Base-by-base conservation (phyloP, 2,797 vertebrate species). In the Capromys pilorides region DNA sequence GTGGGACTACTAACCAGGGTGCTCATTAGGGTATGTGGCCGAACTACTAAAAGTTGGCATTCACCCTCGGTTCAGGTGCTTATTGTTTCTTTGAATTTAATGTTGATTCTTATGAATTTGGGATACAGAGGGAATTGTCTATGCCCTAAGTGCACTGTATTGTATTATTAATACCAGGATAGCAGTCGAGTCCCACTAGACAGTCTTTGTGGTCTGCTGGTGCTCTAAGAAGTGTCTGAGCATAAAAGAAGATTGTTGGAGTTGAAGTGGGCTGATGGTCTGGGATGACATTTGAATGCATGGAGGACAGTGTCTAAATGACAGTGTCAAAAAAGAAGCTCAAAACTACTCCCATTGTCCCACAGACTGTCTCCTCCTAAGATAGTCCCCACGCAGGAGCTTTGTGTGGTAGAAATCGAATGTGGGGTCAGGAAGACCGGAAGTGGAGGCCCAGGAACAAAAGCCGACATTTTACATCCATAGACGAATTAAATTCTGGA, bases 91-190 rank as follows among this genome's bases (percentile, higher is more conserved):
- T 97, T 96, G 95, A 71, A 81, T 93, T 94, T 96, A 92, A 54
- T 96, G 91, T 97, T 96, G 90, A 94, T 97, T 97, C 73, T 94
- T 96, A 80, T 36, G 95, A 97, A 96, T 98, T 97, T 97, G 96
- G 97, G 97, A 96, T 96, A 95, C 2, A 24, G 96, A 97, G 96
- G 66, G 95, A 97, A 97, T 97, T 62, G 54, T 96, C 94, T 94
- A 31, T 97, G 96, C 95, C 91, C 18, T 95, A 96, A 97, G 94
- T 95, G 73, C 81, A 95, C 97, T 98, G n/a, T 98, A 95, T 97
- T 98, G 97, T 97, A 98, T 98, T 98, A 98, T 98, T 98, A 98
- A 98, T 98, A 98, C 97, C 94, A 98, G 97, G 97, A 97, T 82
- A 98, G 97, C 95, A 97, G 96, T 97, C 4, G 67, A 98, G 97